Conservation (phyloP, 1,140 invertebrate genomes). For the Physella acuta region DNA sequence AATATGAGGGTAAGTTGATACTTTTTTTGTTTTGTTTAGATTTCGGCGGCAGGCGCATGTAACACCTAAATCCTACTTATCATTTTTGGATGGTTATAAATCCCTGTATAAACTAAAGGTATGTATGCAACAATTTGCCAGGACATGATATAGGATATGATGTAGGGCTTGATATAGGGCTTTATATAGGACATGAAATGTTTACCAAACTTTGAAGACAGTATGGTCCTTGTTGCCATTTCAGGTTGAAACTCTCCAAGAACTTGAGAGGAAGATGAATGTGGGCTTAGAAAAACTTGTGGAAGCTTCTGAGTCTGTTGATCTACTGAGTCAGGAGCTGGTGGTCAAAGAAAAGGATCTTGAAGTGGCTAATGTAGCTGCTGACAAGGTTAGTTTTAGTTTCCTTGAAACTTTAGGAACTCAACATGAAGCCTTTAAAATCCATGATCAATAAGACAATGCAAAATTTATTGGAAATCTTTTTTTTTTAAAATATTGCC, state of each 20-base stretch:
- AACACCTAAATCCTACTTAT: slow-evolving; percentile 96
- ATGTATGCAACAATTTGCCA: slow-evolving; percentile 67
- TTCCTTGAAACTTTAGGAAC: no score
- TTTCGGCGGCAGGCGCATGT: slow-evolving; percentile 92
- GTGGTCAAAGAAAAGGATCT: slow-evolving; percentile 92
- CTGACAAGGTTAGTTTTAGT: no score
- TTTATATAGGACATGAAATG: no score
- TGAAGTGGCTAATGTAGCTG: slow-evolving; percentile 83
- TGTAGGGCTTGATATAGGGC: no score
- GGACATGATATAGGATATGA: no score
- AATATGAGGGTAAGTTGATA: no score
- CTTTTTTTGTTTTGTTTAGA: slow-evolving; percentile 47
- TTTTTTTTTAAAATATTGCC: no score
- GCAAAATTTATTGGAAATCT: no score
- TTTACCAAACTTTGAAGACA: no score
- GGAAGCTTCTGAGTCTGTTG: slow-evolving; percentile 89
- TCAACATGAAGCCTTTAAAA: no score
- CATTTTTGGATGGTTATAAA: slow-evolving; percentile 94
- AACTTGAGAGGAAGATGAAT: slow-evolving; percentile 70
- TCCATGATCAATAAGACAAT: no score
- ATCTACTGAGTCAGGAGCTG: slow-evolving; percentile 86
- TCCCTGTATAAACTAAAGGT: slow-evolving; percentile 84
- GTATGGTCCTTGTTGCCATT: no score
- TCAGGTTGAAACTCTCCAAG: slow-evolving; percentile 14
- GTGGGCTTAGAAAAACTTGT: slow-evolving; percentile 89